Evolutionary conservation across 2,888 invertebrate species (phyloP).

Genomic region (Chrysolina haemoptera): DNA sequence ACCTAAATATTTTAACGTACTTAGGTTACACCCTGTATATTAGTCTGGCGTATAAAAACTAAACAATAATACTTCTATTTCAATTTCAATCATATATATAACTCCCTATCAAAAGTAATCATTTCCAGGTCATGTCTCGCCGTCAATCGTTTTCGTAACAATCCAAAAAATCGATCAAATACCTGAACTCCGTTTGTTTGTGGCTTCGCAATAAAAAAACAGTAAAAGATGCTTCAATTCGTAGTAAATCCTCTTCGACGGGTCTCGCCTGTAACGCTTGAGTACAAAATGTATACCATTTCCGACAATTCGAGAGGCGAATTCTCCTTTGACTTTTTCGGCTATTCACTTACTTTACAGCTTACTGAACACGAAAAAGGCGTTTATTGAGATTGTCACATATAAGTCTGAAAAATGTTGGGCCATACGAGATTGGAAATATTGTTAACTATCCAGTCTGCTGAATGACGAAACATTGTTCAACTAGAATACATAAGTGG

Average conservation of each 20-base stretch:
- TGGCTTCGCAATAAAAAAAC: background rate
- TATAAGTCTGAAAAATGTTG: constrained; percentile 1
- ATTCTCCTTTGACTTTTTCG: constrained; percentile 28
- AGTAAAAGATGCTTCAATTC: constrained; percentile 12
- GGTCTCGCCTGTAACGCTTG: constrained; percentile 1
- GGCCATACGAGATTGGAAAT: background rate
- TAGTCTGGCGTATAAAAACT: too few species aligned
- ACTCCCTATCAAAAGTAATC: too few species aligned
- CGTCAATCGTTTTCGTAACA: background rate
- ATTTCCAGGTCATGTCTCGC: background rate
- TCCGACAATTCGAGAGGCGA: constrained; percentile 33
- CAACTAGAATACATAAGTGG: too few species aligned
- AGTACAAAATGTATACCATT: constrained; percentile 26
- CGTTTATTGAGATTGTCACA: constrained; percentile 18
- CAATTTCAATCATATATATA: too few species aligned
- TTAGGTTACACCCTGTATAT: too few species aligned
- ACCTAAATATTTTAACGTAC: too few species aligned
- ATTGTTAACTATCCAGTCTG: background rate
- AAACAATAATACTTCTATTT: too few species aligned
- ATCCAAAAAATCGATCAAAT: background rate
- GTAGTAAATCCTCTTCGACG: constrained; percentile 1
- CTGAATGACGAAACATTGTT: too few species aligned
- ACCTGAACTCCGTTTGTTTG: background rate
- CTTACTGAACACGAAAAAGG: constrained; percentile 12
- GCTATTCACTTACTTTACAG: constrained; percentile 32